These are phyloP conservation scores for Coecobrya sp. DNA, from an alignment of 2,888 invertebrate genomes.

Conservation along the genomic window DNA sequence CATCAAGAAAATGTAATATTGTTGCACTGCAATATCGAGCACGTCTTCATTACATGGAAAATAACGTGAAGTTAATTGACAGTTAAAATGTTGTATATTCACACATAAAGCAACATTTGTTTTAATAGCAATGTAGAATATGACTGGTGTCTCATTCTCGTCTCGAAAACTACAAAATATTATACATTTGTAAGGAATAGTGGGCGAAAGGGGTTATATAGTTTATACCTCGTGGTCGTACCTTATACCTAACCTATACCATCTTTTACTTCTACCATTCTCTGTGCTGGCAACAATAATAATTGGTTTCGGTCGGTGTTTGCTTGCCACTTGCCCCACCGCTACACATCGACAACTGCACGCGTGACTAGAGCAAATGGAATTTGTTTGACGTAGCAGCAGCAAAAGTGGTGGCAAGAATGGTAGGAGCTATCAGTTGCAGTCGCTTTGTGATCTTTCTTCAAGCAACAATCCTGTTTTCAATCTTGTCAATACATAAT, in stretches of 20 bases:
- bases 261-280: no score
- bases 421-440: neutral
- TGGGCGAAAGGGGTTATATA: neutral
- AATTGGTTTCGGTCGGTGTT: neutral
- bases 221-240: neutral
- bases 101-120: neutral
- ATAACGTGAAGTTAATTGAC: neutral
- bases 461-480: constrained; percentile 17
- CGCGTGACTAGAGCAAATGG: constrained; percentile 8
- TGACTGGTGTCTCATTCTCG: neutral
- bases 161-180: no score
- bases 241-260: neutral
- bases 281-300: neutral
- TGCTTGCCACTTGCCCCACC: neutral
- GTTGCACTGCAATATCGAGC: neutral
- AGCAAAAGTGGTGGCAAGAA: constrained; percentile 1
- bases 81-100: neutral
- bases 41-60: neutral
- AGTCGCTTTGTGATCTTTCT: constrained; percentile 23
- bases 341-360: neutral
- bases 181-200: neutral
- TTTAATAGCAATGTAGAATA: neutral
- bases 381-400: neutral
- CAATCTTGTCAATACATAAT: neutral
- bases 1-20: neutral